These are phyloP conservation scores for Pseudococcus jackbeardsleyi DNA, from an alignment of 2,888 invertebrate species.

Conservation along the genomic window DNA sequence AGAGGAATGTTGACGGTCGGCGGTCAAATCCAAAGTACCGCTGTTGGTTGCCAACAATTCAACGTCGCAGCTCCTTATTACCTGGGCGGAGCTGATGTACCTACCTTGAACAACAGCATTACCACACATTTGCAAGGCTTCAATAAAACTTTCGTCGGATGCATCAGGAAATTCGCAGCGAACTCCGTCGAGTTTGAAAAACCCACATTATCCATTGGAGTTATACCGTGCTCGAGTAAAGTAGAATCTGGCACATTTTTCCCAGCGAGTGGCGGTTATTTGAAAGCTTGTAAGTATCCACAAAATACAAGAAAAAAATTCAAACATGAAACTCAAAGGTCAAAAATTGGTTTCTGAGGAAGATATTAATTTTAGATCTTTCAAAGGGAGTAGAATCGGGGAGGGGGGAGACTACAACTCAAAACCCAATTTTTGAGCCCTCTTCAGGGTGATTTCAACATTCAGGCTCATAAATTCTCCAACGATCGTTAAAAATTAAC, in stretches of 20 bases:
- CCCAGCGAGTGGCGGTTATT: conserved; percentile 81
- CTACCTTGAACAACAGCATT: conserved; percentile 43
- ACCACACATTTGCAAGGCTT: conserved; percentile 72
- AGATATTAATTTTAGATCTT: too few species aligned
- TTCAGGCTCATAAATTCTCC: too few species aligned
- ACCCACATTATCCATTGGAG: conserved; percentile 75
- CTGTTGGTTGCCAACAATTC: conserved; percentile 71
- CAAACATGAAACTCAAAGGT: neutral
- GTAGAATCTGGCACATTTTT: conserved; percentile 89
- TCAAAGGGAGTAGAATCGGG: too few species aligned
- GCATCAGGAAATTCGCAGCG: conserved; percentile 82
- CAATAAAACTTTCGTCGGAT: conserved; percentile 84
- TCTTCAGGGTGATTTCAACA: too few species aligned
- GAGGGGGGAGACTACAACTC: too few species aligned
- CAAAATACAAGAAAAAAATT: neutral
- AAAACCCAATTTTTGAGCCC: too few species aligned
- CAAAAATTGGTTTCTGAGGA: neutral
- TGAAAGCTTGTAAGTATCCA: conserved; percentile 75
- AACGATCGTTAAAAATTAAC: neutral
- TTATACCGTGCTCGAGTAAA: conserved; percentile 83
- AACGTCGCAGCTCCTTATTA: conserved; percentile 80
- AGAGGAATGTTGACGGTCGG: conserved; percentile 80
- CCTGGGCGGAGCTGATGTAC: conserved; percentile 82
- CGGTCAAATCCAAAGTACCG: neutral
- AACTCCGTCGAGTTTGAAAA: conserved; percentile 78